Conservation (phyloP, 2,113 vertebrate species). For the Zosterops borbonicus region DNA sequence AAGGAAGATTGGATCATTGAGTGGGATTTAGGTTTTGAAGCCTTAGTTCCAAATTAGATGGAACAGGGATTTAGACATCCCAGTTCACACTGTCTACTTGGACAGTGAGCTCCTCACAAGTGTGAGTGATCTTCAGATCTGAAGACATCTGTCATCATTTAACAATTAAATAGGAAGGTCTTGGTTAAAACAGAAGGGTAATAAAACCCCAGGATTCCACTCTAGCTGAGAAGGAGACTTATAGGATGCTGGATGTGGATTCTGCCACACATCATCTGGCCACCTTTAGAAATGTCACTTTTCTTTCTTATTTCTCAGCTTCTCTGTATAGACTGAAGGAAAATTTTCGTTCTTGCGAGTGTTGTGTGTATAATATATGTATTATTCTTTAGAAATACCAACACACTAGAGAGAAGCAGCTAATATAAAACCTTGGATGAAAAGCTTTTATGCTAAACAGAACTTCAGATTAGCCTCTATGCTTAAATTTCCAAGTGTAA, state of each 20-base stretch:
- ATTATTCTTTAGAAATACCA: slow-evolving; percentile 38
- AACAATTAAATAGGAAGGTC: background rate
- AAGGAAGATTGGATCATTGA: background rate
- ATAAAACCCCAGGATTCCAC: background rate
- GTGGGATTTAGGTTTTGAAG: background rate
- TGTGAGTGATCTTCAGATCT: background rate
- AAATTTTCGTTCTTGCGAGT: background rate
- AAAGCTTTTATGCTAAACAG: slow-evolving; percentile 50
- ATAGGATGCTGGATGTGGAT: background rate
- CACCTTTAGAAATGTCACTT: background rate
- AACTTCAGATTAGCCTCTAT: slow-evolving; percentile 46
- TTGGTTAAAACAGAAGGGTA: background rate
- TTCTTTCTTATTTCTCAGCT: background rate
- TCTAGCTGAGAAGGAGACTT: background rate
- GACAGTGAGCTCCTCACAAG: background rate
- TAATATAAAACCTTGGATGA: slow-evolving; percentile 35
- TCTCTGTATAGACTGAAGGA: background rate
- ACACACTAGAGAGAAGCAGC: slow-evolving; percentile 4
- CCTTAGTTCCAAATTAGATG: background rate
- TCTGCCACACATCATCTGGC: background rate
- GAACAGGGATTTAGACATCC: background rate
- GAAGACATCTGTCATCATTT: background rate
- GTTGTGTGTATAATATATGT: background rate
- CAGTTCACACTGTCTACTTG: background rate
- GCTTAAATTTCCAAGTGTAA: slow-evolving; percentile 33